These are phyloP conservation scores for Phyllotreta cruciferae DNA, from an alignment of 2,888 invertebrate genomes.

Conservation along the genomic window DNA sequence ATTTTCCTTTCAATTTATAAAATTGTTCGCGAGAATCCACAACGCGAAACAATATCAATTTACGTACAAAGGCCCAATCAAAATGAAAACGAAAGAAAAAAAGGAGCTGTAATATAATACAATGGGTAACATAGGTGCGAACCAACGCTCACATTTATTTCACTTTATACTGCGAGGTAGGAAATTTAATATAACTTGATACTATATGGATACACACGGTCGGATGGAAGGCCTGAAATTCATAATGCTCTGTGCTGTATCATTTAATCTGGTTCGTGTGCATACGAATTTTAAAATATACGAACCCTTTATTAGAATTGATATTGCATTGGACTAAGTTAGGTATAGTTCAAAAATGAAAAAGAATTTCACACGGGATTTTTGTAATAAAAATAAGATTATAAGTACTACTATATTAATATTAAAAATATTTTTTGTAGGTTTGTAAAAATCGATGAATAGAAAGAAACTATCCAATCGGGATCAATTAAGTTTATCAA, in stretches of 20 bases:
- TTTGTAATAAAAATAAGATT: no score
- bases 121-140: constrained; percentile 41
- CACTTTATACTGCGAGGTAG: constrained; percentile 32
- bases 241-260: constrained; percentile 22
- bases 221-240: constrained; percentile 21
- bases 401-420: no score
- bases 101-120: constrained; percentile 39
- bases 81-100: constrained; percentile 36
- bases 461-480: constrained; percentile 15
- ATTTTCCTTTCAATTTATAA: constrained; percentile 44
- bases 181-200: constrained; percentile 30
- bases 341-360: constrained; percentile 2
- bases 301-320: neutral
- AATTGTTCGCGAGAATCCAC: constrained; percentile 39
- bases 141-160: constrained; percentile 33
- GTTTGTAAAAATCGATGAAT: constrained; percentile 13
- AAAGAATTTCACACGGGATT: neutral
- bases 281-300: constrained; percentile 2
- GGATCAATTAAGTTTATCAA: constrained; percentile 33
- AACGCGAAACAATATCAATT: constrained; percentile 46
- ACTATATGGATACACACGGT: constrained; percentile 18
- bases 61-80: constrained; percentile 45
- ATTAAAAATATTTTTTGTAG: neutral
- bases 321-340: neutral
- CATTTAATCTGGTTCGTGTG: constrained; percentile 8